Evolutionary conservation across 2,113 vertebrate genomes (phyloP), one percentile per base, ranked within the genome.

Genomic region (Aspiorhynchus laticeps): DNA sequence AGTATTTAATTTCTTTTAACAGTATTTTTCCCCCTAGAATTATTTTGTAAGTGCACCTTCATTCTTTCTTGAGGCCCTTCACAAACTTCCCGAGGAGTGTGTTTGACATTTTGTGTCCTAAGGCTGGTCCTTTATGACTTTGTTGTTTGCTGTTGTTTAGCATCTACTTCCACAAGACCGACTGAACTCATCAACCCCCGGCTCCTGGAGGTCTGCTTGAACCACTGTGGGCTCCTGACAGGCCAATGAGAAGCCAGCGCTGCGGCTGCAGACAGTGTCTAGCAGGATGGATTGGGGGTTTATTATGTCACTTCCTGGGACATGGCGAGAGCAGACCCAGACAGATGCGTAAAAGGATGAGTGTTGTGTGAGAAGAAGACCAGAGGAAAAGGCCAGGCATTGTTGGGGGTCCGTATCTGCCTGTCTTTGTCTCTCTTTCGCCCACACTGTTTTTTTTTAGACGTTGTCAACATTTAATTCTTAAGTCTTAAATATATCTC

Each of bases 261-360:
- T 63, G 51, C 48, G 19, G 26, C 31, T 88, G 75, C 53, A 43
- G 48, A 83, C 67, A 9, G 28, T 7, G n/a, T 87, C 48, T 74
- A 31, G 83, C 38, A 21, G 36, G 61, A 46, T 41, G 65, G 79
- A 84, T 88, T 86, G 43, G 63, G 63, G 6, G n/a, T n/a, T n/a
- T 46, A 61, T 87, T 73, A 85, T 86, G 86, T 89, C 88, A 89
- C 80, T 87, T 89, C 88, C 86, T 86, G 53, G 82, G 86, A 86
- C 86, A 84, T 36, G 56, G 36, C 4, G 59, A 80, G 38, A 61
- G 63, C 86, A 86, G 88, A 88, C 31, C n/a, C 11, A 86, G 86
- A 83, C 76, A 61, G 80, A 76, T 89, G 88, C 86, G 80, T 88
- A 87, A 88, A 87, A 43, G 28, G 87, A 81, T 85, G 77, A 88